These are phyloP conservation scores for Noctua comes DNA, from an alignment of 2,888 invertebrate genomes.

Conservation along the genomic window DNA sequence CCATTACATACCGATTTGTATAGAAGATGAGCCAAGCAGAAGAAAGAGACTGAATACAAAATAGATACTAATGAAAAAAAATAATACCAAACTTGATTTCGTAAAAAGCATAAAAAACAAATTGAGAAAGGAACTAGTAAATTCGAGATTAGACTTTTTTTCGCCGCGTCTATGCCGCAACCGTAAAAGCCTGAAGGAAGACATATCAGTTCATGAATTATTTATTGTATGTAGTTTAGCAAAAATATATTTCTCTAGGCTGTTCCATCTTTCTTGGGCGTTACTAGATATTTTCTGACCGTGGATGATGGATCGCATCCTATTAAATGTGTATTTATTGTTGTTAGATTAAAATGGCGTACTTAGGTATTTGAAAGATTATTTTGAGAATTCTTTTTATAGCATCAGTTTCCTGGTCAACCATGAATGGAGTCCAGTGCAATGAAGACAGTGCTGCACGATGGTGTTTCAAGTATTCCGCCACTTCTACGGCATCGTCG, in stretches of 20 bases:
- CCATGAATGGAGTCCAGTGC: no score
- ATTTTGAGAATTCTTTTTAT: no score
- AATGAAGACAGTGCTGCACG: no score
- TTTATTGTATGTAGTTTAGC: slow-evolving; percentile 42
- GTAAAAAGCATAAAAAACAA: background rate
- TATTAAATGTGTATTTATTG: background rate
- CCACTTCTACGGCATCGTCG: no score
- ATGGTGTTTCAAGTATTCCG: no score
- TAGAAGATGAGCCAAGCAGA: background rate
- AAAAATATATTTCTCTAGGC: slow-evolving; percentile 17
- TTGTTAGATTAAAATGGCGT: background rate
- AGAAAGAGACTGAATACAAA: background rate
- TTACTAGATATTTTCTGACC: background rate
- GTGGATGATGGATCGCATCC: background rate
- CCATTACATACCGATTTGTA: no score
- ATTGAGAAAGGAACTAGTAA: no score
- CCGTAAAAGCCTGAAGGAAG: background rate
- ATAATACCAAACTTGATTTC: background rate
- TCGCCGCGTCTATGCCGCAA: background rate
- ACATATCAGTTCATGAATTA: slow-evolving; percentile 62
- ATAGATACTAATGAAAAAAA: background rate
- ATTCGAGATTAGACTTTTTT: background rate
- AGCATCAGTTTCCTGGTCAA: no score
- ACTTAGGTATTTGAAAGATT: background rate
- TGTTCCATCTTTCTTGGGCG: slow-evolving; percentile 7